Base-by-base conservation (phyloP, 1,140 invertebrate genomes). In the Probaryconus sp. region DNA sequence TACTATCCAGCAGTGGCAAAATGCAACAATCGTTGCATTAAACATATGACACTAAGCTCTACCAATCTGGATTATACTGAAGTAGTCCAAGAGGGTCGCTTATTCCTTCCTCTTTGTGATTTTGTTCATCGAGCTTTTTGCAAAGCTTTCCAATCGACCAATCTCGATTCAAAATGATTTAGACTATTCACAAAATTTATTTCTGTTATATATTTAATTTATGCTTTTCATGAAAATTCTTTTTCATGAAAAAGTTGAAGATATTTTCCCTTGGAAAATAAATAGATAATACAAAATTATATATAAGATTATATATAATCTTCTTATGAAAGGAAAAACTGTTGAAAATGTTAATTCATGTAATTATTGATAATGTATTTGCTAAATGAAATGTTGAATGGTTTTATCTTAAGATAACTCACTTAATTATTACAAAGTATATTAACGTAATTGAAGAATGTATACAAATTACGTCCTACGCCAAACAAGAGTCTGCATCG, bases 1-100 rank as follows among this genome's bases (percentile, higher is more conserved):
- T 75, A 47, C 42, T 28, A 74, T 58, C 56, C 58, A 75, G 64
- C 31, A 26, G 48, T 40, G 56, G 58, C 63, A 68, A 64, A 75
- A 68, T 64, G 71, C 56, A 75, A 43, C 65, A 63, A 67, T 70
- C 65, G 73, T 76, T 65, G 60, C 51, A 76, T 76, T 76, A 65
- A 76, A 70, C 55, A 76, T 70, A 70, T 64, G 60, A 76, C 65
- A 67, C 58, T 70, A 60, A 76, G 55, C 60, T 37, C 50, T 35
- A 55, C 58, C 48, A 72, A 72, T 58, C 60, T 72, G 56, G 53
- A 72, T 72, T 64, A 51, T 51, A 20, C 35, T 21, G 35, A 51
- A 65, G 69, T 64, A 58, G 69, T 72, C 69, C 51, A 21, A n/a
- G 37, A 13, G n/a, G 56, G 43, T 65, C 45, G 68, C 68, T 71